Evolutionary conservation across 2,888 invertebrate genomes (phyloP), one percentile per base, ranked within the genome.

Genomic region (Arge pagana): DNA sequence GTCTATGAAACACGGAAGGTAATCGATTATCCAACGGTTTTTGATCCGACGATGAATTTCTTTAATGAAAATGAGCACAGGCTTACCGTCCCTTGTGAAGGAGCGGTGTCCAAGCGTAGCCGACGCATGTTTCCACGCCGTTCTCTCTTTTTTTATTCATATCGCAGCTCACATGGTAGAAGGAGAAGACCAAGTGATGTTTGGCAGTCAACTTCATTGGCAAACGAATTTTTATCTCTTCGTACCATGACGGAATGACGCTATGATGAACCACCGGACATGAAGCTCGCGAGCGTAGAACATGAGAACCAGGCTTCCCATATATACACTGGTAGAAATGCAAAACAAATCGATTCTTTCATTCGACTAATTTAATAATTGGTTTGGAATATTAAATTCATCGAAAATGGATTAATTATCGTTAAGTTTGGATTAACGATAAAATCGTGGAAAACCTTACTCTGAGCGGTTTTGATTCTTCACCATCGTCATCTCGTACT

Each of bases 131-230:
- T 74, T 92, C 92, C 11, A 89, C 83, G 53, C 86, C 85, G 24
- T 86, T 83, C 60, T 89, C 89, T 69, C 89, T 89, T 65, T 83
- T 83, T 76, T 90, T 89, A 43, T 89, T 84, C 59, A 89, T 83
- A 78, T 94, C 91, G 72, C 97, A 96, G 55, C 95, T 94, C 55
- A 99, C 90, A 76, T 98, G 98, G 70, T 92, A 89, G 79, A 98
- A 97, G 3, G 93, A 92, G 79, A 98, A 97, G 48, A 98, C 81
- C 51, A 99, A 78, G 74, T 98, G 98, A 77, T 97, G 97, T 45
- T 88, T 86, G 0, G 86, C 78, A 33, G 90, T 88, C 43, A 98
- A 79, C 56, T 92, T 88, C 13, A 92, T 83, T 0, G 98, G 98
- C 26, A 98, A 80, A 18, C 88, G 84, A 53, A 98, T 82, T 80